phyloP scores from a whole-genome alignment of 2,113 vertebrate species.

The Caracal caracal region DNA sequence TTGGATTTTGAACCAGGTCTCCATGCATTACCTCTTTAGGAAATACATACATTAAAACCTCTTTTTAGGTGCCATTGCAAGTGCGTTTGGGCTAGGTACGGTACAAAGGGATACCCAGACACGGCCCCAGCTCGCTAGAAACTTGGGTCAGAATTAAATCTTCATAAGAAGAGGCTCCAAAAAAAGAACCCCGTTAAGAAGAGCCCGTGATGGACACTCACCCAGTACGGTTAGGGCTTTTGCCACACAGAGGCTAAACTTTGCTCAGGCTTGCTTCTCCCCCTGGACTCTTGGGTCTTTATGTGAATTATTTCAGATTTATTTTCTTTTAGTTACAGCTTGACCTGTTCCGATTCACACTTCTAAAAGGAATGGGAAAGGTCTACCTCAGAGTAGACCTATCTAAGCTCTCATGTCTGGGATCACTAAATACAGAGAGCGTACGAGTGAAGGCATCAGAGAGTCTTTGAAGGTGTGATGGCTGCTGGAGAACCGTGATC shows the following conservation, averaged over 20 bases:
- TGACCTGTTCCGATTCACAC: neutral
- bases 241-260: accelerated
- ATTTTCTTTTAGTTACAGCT: neutral
- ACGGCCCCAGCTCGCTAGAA: neutral
- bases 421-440: accelerated
- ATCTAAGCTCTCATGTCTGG: neutral
- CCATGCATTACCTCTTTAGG: neutral
- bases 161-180: neutral
- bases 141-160: neutral
- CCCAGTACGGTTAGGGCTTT: neutral
- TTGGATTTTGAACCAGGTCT: neutral
- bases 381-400: accelerated
- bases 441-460: neutral
- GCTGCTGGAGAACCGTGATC: accelerated
- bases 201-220: neutral
- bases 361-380: neutral
- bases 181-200: neutral
- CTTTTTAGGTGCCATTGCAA: neutral
- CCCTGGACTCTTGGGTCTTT: neutral
- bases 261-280: neutral
- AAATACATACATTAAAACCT: neutral
- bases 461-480: accelerated
- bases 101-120: neutral
- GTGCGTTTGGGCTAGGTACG: neutral
- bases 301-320: neutral